Evolutionary conservation across 2,797 vertebrate genomes (phyloP), one percentile per base, ranked within the genome.

Genomic region (Sebastolobus altivelis): DNA sequence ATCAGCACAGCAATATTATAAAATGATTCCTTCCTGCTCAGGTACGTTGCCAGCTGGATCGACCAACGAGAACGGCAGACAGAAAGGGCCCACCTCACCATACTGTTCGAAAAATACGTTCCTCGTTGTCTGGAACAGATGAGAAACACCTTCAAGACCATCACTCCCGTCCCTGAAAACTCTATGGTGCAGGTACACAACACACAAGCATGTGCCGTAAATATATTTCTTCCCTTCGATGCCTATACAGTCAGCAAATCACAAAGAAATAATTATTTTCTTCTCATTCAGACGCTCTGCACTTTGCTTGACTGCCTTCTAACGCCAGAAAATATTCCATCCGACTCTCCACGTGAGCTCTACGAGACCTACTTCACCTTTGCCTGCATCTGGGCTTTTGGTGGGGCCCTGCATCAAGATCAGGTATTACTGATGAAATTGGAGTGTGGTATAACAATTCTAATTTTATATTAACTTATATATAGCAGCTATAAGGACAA

Each of bases 81-180:
- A 2, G 93, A 98, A 93, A 97, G 95, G 84, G 96, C 96, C 70
- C 96, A 97, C 82, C 94, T 97, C 80, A 97, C 95, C 9, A 96
- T 98, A 87, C 91, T 98, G 46, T 98, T 97, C 93, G 96, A 97
- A 89, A 98, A 98, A 91, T 97, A 97, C 13, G 65, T 97, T 59
- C 96, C 95, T 40, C 89, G 86, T 1, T 97, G 96, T 89, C 87
- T 98, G 11, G 96, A 98, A 69, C 95, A 96, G 88, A 95, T 97
- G 88, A 96, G 93, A 93, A 95, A 85, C 69, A 94, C 91, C 18
- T 95, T 97, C 85, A 97, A 95, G 89, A 95, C 95, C n/a, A 89
- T 97, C 81, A 96, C 90, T 72, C 93, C 94, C 10, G 79, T 97
- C 80, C 91, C 96, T 35, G 97, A 98, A 88, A 96, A 88, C 88